Evolutionary conservation across 1,140 invertebrate genomes (phyloP), one percentile per base, ranked within the genome.

Genomic region (Bombus confusus): DNA sequence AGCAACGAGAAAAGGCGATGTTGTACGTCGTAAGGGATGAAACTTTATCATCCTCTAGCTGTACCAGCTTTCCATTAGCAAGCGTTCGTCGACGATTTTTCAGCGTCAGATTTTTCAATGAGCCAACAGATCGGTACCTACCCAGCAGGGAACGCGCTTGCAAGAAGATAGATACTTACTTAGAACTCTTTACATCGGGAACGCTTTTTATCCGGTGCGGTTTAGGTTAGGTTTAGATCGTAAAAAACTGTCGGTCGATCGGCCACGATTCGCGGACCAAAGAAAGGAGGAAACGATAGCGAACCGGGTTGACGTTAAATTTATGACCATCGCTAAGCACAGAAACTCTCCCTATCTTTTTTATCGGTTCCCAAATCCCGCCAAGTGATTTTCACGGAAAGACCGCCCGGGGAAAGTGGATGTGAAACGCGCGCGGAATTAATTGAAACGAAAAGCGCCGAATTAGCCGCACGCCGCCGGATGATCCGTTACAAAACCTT

Each of bases 241-340:
- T 64, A 31, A 84, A 71, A 84, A 84, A 79, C 43, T 75, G 37
- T 18, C 31, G 74, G 47, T 84, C 82, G 74, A 77, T 84, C 66
- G 82, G 72, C 62, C 64, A 59, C 64, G n/a, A 78, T 78, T 71
- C 82, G 80, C 75, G 62, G 31, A 43, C 82, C 75, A 43, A 84
- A 77, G 75, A 84, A 84, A 84, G 43, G 74, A 52, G 82, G 64
- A 71, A 78, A 78, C 82, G 75, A 84, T 84, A 57, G 75, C 81
- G 52, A 22, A 15, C n/a, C 62, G 62, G 34, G 73, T 37, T 69
- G 39, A 57, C 83, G 83, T 85, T 80, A 47, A 85, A 85, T 85
- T 85, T 85, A 85, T 69, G 83, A 85, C 39, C 83, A 25, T 22
- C 69, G 77, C 39, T 59, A 80, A 73, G 41, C 57, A 71, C 68